Conservation (phyloP, 2,797 vertebrate genomes). For the Phoebastria nigripes region DNA sequence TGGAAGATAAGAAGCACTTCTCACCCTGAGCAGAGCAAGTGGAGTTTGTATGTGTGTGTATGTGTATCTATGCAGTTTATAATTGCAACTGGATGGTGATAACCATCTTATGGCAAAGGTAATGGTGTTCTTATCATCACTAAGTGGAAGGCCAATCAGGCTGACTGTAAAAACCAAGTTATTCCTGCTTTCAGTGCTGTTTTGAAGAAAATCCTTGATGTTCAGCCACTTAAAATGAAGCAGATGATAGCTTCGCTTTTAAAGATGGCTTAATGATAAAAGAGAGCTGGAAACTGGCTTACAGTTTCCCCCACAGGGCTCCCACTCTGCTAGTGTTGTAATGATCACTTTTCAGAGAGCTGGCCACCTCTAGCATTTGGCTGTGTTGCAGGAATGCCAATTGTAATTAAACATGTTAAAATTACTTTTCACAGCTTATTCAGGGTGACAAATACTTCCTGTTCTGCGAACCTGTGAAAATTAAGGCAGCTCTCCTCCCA, state of each 20-base stretch:
- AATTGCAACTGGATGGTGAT: background rate
- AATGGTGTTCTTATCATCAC: background rate
- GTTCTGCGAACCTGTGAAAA: background rate
- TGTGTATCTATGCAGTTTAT: background rate
- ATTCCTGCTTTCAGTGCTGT: background rate
- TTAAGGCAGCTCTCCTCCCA: background rate
- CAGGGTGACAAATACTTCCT: background rate
- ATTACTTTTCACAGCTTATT: background rate
- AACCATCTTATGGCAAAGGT: background rate
- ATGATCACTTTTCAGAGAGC: background rate
- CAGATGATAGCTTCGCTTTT: background rate
- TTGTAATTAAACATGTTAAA: conserved; percentile 12
- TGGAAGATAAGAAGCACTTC: background rate
- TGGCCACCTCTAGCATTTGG: background rate
- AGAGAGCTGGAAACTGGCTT: background rate
- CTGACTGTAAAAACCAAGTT: background rate
- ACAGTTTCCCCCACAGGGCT: background rate
- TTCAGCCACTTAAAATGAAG: background rate
- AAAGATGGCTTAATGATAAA: background rate
- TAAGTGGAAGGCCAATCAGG: background rate
- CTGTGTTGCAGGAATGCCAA: background rate
- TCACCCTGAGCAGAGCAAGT: background rate
- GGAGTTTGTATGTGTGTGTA: background rate
- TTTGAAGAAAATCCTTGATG: background rate
- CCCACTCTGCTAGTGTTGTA: background rate